A percentile compares a stretch with the other conserved stretches of the same genome.
These are phyloP conservation scores for Microcebus griseorufus DNA, from an alignment of 2,113 vertebrate genomes.

Conservation along the genomic window DNA sequence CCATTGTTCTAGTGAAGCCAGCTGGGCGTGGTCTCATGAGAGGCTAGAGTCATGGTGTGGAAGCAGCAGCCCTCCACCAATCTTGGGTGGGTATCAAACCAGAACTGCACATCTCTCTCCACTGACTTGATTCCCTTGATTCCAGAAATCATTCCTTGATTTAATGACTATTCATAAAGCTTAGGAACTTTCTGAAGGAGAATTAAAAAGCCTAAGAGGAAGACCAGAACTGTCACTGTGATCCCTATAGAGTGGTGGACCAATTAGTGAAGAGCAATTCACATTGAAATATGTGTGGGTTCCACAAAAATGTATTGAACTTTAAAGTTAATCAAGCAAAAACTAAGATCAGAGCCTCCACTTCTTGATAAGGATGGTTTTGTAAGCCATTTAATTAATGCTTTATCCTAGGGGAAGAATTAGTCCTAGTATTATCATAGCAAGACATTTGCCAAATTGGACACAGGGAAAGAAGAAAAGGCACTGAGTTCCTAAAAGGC, in stretches of 20 bases:
- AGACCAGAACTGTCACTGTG: constrained; percentile 62
- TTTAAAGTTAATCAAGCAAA: constrained; percentile 77
- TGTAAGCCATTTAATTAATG: constrained; percentile 76
- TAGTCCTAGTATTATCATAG: constrained; percentile 47
- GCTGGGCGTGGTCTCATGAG: neutral
- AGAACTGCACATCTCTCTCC: neutral
- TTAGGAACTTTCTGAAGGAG: constrained; percentile 56
- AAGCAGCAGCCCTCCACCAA: no score
- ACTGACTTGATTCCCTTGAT: neutral
- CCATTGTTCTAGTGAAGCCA: neutral
- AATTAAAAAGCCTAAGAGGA: constrained; percentile 57
- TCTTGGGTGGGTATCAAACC: neutral
- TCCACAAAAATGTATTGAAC: constrained; percentile 76
- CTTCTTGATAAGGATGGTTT: constrained; percentile 69
- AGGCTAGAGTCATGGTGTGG: neutral
- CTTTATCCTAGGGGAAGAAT: constrained; percentile 62
- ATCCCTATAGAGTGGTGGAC: constrained; percentile 52
- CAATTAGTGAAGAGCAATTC: constrained; percentile 73
- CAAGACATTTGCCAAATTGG: constrained; percentile 68
- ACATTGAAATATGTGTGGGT: constrained; percentile 46
- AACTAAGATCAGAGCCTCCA: constrained; percentile 60
- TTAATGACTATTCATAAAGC: constrained; percentile 62
- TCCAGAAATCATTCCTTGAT: constrained; percentile 43
- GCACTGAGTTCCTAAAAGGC: constrained; percentile 2
- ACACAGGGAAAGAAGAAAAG: neutral